Percentiles rank a stretch among this genome's conserved stretches.
Conservation (phyloP, 2,113 vertebrate species). For the Etia nguti region DNA sequence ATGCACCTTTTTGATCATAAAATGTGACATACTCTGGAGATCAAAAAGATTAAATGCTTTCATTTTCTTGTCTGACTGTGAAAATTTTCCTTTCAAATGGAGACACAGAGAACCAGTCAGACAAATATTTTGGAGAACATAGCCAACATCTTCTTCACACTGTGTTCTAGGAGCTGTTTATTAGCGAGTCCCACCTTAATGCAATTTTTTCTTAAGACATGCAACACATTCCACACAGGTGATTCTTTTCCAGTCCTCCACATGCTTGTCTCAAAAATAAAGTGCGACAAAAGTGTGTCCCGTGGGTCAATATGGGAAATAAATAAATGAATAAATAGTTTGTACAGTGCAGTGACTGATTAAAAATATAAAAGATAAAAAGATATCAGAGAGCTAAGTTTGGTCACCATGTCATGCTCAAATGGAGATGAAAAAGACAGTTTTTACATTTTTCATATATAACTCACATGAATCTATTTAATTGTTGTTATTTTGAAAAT, state of each 20-base stretch:
- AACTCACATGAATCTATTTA: background rate
- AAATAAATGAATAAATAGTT: background rate
- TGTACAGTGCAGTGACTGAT: background rate
- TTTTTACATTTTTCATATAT: background rate
- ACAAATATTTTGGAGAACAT: background rate
- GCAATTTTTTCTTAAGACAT: background rate
- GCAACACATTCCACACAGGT: background rate
- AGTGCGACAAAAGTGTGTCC: background rate
- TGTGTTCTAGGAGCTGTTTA: background rate
- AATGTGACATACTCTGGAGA: background rate
- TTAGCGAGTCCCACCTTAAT: background rate
- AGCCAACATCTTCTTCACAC: background rate
- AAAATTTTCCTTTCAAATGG: background rate
- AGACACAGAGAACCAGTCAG: background rate
- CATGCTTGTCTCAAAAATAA: background rate
- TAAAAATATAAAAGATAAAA: background rate
- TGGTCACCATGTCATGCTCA: background rate
- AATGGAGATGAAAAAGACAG: background rate
- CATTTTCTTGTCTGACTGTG: background rate
- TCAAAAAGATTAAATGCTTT: background rate
- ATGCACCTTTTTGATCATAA: background rate
- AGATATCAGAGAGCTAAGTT: background rate
- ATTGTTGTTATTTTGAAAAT: background rate
- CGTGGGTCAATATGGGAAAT: background rate
- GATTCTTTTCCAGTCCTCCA: background rate